A percentile compares a stretch with the other conserved stretches of the same genome.
These are phyloP conservation scores for Hirtodrosophila cameraria DNA, from an alignment of 2,888 invertebrate genomes.

Conservation along the genomic window DNA sequence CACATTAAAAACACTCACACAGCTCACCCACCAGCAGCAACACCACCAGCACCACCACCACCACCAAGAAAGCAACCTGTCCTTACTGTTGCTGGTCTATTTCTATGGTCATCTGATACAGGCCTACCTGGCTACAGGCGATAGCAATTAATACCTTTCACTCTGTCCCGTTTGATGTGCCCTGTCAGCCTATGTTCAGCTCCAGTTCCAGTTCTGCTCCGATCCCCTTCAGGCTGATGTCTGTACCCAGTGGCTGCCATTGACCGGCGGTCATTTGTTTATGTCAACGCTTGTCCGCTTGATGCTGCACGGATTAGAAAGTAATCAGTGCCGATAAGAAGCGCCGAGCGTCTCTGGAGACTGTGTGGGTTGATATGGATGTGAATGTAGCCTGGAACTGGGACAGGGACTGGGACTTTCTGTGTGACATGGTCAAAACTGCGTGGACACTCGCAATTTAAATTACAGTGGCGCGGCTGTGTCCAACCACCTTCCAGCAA, in stretches of 20 bases:
- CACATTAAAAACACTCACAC: conserved; percentile 75
- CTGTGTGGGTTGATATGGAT: conserved; percentile 12
- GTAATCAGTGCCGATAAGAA: conserved; percentile 79
- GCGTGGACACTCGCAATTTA: conserved; percentile 65
- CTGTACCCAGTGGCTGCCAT: conserved; percentile 32
- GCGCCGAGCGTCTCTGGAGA: conserved; percentile 60
- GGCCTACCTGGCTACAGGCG: conserved; percentile 65
- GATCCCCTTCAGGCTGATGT: conserved; percentile 1
- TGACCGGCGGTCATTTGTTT: conserved; percentile 75
- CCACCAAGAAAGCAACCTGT: conserved; percentile 7
- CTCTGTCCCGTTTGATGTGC: conserved; percentile 67
- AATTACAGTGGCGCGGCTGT: conserved; percentile 58
- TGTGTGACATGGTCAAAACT: conserved; percentile 48
- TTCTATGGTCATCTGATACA: conserved; percentile 34
- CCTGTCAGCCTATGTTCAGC: conserved; percentile 57
- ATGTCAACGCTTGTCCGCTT: conserved; percentile 72
- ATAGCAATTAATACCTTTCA: conserved; percentile 79
- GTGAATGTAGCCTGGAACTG: neutral
- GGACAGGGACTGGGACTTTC: conserved; percentile 5
- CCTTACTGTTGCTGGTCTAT: conserved; percentile 4
- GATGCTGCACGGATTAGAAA: conserved; percentile 79
- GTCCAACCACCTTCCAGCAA: conserved; percentile 17
- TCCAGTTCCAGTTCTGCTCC: conserved; percentile 1
- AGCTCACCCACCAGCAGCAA: conserved; percentile 43
- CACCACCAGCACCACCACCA: conserved; percentile 1